phyloP scores from a whole-genome alignment of 2,888 invertebrate genomes.

The Orchestes rusci region DNA sequence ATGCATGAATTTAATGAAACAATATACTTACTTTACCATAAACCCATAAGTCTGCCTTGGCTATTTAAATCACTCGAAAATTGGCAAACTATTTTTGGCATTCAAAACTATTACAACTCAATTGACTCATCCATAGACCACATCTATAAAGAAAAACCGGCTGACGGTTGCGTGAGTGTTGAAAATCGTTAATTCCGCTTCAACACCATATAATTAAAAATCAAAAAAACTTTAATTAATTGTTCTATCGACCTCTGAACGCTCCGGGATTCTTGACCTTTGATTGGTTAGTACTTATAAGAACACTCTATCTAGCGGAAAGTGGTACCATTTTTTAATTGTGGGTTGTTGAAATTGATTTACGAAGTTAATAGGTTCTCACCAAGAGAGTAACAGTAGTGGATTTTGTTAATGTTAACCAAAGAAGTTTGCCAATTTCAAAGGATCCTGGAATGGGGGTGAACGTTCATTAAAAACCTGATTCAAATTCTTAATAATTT shows the following conservation, averaged over 20 bases:
- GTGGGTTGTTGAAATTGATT: slow-evolving; percentile 22
- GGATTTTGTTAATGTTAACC: slow-evolving; percentile 38
- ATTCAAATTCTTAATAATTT: slow-evolving; percentile 38
- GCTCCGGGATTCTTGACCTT: slow-evolving; percentile 9
- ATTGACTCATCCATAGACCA: background rate
- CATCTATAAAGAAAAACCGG: background rate
- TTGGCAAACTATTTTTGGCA: slow-evolving; percentile 14
- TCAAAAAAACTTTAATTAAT: slow-evolving; percentile 7
- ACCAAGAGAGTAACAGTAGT: slow-evolving; percentile 32
- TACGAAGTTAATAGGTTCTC: no score
- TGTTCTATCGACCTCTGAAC: slow-evolving; percentile 15
- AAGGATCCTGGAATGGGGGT: slow-evolving; percentile 5
- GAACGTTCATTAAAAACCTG: slow-evolving; percentile 34
- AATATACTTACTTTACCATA: background rate
- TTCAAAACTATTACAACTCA: background rate
- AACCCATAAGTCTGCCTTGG: no score
- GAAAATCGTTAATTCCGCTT: slow-evolving; percentile 7
- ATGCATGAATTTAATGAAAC: background rate
- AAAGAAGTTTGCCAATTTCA: slow-evolving; percentile 24
- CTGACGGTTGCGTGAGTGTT: background rate
- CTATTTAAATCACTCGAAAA: no score
- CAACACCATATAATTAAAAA: slow-evolving; percentile 1
- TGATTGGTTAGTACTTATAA: slow-evolving; percentile 9
- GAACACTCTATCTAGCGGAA: no score
- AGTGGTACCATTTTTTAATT: no score